Conservation (phyloP, 23 tunicate genomes). For the Botrylloides violaceus region DNA sequence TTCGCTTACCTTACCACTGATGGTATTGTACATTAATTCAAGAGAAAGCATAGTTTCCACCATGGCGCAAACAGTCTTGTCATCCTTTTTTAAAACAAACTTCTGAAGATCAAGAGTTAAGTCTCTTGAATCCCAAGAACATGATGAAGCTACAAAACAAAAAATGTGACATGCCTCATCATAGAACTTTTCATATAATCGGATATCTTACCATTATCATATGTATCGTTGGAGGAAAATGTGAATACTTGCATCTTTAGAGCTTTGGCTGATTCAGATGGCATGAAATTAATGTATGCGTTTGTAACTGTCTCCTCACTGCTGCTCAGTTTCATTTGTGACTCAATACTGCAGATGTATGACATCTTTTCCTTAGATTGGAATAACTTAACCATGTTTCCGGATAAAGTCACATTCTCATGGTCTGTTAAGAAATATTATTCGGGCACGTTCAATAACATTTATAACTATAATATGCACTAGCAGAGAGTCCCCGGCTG, state of each 20-base stretch:
- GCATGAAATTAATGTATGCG: not conserved
- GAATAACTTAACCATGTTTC: not conserved
- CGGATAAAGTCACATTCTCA: not conserved
- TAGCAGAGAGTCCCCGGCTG: no score
- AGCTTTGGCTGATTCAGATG: no score
- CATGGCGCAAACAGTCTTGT: slow-evolving; percentile 22
- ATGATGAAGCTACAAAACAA: not conserved
- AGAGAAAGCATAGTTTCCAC: not conserved
- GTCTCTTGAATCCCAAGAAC: not conserved
- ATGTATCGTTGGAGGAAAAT: not conserved
- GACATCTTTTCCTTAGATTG: not conserved
- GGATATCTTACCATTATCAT: not conserved
- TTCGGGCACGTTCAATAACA: no score
- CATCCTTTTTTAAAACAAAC: not conserved
- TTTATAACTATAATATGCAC: no score
- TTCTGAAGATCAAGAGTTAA: not conserved
- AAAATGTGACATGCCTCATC: no score
- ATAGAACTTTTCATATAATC: no score
- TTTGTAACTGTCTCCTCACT: not conserved
- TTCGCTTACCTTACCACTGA: slow-evolving; percentile 24
- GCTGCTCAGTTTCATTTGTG: not conserved
- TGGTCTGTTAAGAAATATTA: not conserved
- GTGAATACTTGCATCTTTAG: slow-evolving; percentile 18
- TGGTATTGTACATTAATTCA: slow-evolving; percentile 21
- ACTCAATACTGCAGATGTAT: slow-evolving; percentile 2